Evolutionary conservation across 1,140 invertebrate genomes (phyloP).

Genomic region (Zaprionus vittiger): DNA sequence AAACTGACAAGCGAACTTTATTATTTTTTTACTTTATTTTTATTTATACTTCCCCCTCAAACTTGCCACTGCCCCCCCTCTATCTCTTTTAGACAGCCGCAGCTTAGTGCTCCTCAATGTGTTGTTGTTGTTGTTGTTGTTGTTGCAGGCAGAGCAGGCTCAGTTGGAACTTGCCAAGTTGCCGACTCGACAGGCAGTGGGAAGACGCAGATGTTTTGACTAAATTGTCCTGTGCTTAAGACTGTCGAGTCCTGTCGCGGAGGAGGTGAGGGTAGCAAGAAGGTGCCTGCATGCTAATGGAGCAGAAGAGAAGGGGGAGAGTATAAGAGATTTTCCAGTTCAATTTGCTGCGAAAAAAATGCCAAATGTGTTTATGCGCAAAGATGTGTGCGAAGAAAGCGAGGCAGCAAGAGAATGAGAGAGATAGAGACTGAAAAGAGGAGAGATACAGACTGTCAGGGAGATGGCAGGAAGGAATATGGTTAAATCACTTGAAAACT

Average conservation of each 20-base stretch:
- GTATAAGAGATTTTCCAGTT: conserved; percentile 39
- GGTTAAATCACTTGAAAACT: conserved; percentile 3
- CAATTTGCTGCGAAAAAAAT: conserved; percentile 77
- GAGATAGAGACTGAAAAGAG: not conserved
- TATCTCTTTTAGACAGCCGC: conserved; percentile 32
- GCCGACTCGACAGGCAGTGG: conserved; percentile 1
- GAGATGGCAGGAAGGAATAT: not conserved
- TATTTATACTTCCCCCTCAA: not conserved
- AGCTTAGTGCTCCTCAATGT: conserved; percentile 58
- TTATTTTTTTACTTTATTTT: conserved; percentile 58
- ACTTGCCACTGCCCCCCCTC: conserved; percentile 31
- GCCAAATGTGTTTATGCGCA: conserved; percentile 75
- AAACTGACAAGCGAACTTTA: conserved; percentile 84
- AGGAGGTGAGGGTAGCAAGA: not conserved
- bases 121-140: conserved; percentile 49
- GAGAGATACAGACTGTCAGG: not conserved
- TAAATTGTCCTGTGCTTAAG: conserved; percentile 70
- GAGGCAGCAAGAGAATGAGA: not conserved
- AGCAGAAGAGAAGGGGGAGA: not conserved
- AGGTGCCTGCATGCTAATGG: not conserved
- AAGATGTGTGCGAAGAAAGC: conserved; percentile 61
- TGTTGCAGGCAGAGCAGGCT: conserved; percentile 27
- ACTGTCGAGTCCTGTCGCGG: conserved; percentile 17
- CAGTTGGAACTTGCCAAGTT: conserved; percentile 61
- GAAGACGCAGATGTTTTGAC: conserved; percentile 64